These are phyloP conservation scores for Microctenopoma steveboyesi DNA, from an alignment of 2,797 vertebrate genomes.

Conservation along the genomic window DNA sequence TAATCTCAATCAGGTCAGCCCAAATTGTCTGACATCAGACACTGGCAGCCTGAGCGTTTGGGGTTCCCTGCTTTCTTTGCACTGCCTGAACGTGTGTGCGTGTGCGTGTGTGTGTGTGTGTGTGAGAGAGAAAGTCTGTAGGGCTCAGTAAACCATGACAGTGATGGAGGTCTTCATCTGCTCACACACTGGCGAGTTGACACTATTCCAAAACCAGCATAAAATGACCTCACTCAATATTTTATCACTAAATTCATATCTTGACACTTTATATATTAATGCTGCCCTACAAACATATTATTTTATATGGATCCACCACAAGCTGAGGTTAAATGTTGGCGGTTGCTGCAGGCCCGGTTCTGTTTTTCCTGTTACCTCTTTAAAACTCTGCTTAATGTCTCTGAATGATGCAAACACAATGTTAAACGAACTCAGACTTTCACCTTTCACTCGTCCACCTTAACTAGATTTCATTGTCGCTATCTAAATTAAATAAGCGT, in stretches of 20 bases:
- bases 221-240: slow-evolving; percentile 45
- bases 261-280: slow-evolving; percentile 30
- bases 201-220: slow-evolving; percentile 28
- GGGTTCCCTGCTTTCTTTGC: slow-evolving; percentile 37
- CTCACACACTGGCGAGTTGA: slow-evolving; percentile 47
- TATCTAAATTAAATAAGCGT: slow-evolving; percentile 50
- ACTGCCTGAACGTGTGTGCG: slow-evolving; percentile 24
- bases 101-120: background rate
- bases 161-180: slow-evolving; percentile 67
- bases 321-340: slow-evolving; percentile 22
- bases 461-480: slow-evolving; percentile 55
- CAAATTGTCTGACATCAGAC: slow-evolving; percentile 60
- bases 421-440: slow-evolving; percentile 38
- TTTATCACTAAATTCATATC: slow-evolving; percentile 36
- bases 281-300: background rate
- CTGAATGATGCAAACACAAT: slow-evolving; percentile 53
- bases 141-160: slow-evolving; percentile 54
- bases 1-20: slow-evolving; percentile 71
- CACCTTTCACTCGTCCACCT: slow-evolving; percentile 26
- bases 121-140: slow-evolving; percentile 20
- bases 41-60: slow-evolving; percentile 36
- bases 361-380: slow-evolving; percentile 37
- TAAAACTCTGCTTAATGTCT: slow-evolving; percentile 30
- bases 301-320: slow-evolving; percentile 25
- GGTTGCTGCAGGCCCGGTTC: slow-evolving; percentile 42